Evolutionary conservation across 2,797 vertebrate species (phyloP).

Genomic region (Phoxinus dragarum): DNA sequence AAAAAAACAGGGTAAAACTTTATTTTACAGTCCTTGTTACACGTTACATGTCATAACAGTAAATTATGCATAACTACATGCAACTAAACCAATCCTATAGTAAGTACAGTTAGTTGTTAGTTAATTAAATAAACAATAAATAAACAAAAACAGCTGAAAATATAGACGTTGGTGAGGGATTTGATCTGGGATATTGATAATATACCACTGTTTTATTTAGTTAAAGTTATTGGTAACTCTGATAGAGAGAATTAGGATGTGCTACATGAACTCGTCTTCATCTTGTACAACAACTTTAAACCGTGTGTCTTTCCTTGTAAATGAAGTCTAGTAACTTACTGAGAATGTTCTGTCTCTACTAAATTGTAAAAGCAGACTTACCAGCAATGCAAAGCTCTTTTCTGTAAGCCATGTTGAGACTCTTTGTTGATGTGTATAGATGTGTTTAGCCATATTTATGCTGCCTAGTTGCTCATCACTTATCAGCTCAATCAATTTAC

Average conservation of each 20-base stretch:
- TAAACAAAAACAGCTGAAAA: too few species aligned
- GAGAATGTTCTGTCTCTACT: not conserved
- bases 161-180: not conserved
- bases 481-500: constrained; percentile 26
- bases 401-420: constrained; percentile 42
- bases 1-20: too few species aligned
- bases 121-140: too few species aligned
- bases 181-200: not conserved
- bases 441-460: constrained; percentile 50
- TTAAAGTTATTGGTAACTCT: not conserved
- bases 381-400: constrained; percentile 18
- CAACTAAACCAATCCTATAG: too few species aligned
- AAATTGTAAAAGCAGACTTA: constrained; percentile 27
- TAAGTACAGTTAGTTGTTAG: too few species aligned
- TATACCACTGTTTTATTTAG: not conserved
- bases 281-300: not conserved
- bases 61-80: too few species aligned
- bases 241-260: not conserved
- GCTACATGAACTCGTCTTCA: not conserved
- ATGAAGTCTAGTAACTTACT: not conserved
- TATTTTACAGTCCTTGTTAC: too few species aligned
- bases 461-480: constrained; percentile 25
- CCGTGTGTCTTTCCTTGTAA: not conserved
- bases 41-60: too few species aligned
- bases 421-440: not conserved